Evolutionary conservation across 2,113 vertebrate genomes (phyloP).

Genomic region (Calyptommatus sinebrachiatus): DNA sequence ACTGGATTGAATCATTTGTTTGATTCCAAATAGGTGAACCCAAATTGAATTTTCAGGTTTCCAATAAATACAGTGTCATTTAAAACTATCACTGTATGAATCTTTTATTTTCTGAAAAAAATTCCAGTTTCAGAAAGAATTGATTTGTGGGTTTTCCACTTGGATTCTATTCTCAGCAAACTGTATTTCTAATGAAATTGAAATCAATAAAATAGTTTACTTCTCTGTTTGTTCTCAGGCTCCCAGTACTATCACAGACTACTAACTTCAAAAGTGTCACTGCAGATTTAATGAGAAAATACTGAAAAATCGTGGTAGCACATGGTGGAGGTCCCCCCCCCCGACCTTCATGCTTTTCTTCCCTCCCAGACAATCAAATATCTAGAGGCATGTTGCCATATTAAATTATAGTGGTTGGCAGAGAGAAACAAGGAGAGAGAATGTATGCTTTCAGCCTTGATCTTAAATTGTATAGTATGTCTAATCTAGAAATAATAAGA

Average conservation of each 20-base stretch:
- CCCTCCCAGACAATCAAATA: background rate
- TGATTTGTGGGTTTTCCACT: slow-evolving; percentile 27
- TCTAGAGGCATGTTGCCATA: background rate
- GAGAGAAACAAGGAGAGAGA: background rate
- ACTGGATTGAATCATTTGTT: no score
- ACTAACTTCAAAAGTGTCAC: background rate
- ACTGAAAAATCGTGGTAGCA: background rate
- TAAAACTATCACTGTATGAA: background rate
- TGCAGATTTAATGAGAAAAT: background rate
- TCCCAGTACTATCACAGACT: slow-evolving; percentile 2
- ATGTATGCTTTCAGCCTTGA: background rate
- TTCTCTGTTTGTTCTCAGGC: slow-evolving; percentile 1
- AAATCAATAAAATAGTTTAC: slow-evolving; percentile 41
- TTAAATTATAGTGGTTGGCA: background rate
- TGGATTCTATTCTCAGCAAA: slow-evolving; percentile 19
- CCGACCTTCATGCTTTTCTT: background rate
- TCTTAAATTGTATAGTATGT: rapidly evolving
- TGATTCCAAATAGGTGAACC: no score
- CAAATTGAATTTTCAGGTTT: no score
- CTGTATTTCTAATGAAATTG: slow-evolving; percentile 36
- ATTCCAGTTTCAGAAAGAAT: slow-evolving; percentile 23
- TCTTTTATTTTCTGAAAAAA: background rate
- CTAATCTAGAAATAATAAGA: background rate
- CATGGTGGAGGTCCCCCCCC: background rate
- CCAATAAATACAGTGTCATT: background rate